Evolutionary conservation across 2,113 vertebrate species (phyloP).

Genomic region (Anarrhichthys ocellatus): DNA sequence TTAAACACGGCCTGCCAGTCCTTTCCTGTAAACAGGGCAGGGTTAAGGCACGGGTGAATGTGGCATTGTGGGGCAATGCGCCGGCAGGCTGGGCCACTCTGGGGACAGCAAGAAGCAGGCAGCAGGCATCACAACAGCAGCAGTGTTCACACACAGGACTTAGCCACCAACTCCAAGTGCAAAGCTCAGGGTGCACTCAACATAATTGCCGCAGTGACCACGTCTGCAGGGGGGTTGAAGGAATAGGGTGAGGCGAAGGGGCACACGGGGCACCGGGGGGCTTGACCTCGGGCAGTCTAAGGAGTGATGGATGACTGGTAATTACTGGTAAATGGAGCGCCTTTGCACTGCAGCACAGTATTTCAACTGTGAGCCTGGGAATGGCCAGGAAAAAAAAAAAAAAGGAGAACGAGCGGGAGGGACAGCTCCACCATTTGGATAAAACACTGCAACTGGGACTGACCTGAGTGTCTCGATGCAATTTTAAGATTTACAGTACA

Average conservation of each 20-base stretch:
- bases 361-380: conserved; percentile 80
- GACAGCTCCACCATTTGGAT: conserved; percentile 32
- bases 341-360: conserved; percentile 81
- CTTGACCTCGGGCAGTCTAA: conserved; percentile 86
- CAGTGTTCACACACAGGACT: conserved; percentile 76
- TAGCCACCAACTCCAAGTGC: conserved; percentile 77
- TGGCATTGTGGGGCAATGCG: conserved; percentile 79
- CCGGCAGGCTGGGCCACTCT: conserved; percentile 66
- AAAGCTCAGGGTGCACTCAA: conserved; percentile 80
- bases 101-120: conserved; percentile 68
- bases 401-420: conserved; percentile 37
- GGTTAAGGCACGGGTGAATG: conserved; percentile 81
- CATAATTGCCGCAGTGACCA: conserved; percentile 85
- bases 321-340: conserved; percentile 87
- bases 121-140: conserved; percentile 78
- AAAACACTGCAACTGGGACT: conserved; percentile 23
- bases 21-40: conserved; percentile 78
- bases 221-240: conserved; percentile 79
- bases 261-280: conserved; percentile 68
- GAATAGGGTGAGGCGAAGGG: conserved; percentile 70
- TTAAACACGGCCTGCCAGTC: conserved; percentile 77
- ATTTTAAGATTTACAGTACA: conserved; percentile 16
- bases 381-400: conserved; percentile 34
- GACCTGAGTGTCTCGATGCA: conserved; percentile 4
- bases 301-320: conserved; percentile 88